A percentile compares a stretch with the other conserved stretches of the same genome.
phyloP scores from a whole-genome alignment of 2,113 vertebrate species.

The Henicopernis longicauda region DNA sequence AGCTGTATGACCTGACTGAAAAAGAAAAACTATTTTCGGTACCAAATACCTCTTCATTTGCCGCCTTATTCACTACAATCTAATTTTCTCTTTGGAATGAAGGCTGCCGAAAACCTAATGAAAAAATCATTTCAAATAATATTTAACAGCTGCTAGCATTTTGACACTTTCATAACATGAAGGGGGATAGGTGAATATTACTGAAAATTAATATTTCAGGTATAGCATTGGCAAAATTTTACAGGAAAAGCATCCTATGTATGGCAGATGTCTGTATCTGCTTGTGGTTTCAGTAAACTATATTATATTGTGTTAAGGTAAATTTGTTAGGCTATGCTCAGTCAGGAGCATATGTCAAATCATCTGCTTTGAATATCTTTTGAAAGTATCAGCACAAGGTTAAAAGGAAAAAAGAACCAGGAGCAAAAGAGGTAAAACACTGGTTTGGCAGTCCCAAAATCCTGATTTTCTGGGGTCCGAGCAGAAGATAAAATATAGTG shows the following conservation, averaged over 20 bases:
- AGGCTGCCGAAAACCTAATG: not conserved
- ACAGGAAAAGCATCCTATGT: not conserved
- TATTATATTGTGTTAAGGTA: not conserved
- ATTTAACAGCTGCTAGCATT: not conserved
- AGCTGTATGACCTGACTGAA: not conserved
- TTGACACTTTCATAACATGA: not conserved
- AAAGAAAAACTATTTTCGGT: not conserved
- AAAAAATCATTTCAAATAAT: not conserved
- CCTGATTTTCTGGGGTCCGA: not conserved
- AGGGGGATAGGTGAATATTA: not conserved
- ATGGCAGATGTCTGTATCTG: conserved; percentile 27
- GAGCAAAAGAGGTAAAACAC: not conserved
- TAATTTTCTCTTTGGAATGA: not conserved
- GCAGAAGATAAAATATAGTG: not conserved
- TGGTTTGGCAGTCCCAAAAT: not conserved
- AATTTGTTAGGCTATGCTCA: not conserved
- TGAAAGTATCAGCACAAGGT: not conserved
- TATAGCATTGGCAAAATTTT: not conserved
- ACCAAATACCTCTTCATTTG: not conserved
- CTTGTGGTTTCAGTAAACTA: conserved; percentile 16
- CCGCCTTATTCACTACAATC: not conserved
- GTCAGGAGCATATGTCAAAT: conserved; percentile 27
- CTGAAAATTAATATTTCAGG: not conserved
- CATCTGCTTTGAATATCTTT: not conserved
- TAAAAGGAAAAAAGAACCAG: not conserved